Conservation (phyloP, 2,888 invertebrate genomes). For the Leucophenga maculata region DNA sequence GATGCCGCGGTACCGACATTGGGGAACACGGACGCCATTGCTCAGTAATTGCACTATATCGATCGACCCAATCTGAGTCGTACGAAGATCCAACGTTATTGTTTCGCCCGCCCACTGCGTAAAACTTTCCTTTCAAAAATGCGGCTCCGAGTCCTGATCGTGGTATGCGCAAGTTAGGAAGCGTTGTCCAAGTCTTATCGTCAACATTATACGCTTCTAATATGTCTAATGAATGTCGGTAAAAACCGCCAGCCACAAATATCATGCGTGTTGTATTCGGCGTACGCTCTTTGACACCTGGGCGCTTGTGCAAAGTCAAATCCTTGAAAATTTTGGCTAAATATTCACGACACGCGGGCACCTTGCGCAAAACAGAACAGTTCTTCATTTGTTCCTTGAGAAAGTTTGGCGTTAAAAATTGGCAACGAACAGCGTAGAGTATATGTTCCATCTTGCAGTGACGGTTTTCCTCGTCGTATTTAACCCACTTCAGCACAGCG, state of each 20-base stretch:
- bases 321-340: constrained; percentile 92
- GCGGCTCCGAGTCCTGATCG: constrained; percentile 90
- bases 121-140: constrained; percentile 89
- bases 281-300: constrained; percentile 86
- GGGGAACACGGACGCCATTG: constrained; percentile 90
- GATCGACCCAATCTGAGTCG: constrained; percentile 86
- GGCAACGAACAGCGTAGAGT: constrained; percentile 90
- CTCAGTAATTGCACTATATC: constrained; percentile 88
- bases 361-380: constrained; percentile 88
- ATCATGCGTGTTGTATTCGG: constrained; percentile 92
- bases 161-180: constrained; percentile 88
- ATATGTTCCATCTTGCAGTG: constrained; percentile 90
- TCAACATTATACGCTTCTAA: constrained; percentile 92
- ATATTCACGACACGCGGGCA: constrained; percentile 91
- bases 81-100: constrained; percentile 91
- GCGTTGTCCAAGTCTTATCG: constrained; percentile 86
- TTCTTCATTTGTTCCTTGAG: constrained; percentile 92
- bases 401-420: constrained; percentile 92
- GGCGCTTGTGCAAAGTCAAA: constrained; percentile 89
- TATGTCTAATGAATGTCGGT: constrained; percentile 87
- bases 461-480: constrained; percentile 87
- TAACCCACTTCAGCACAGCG: constrained; percentile 93
- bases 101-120: constrained; percentile 93
- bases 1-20: constrained; percentile 89
- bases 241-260: constrained; percentile 93